Evolutionary conservation across 2,888 invertebrate species (phyloP), one percentile per base, ranked within the genome.

Genomic region (Syrista parreyssii): DNA sequence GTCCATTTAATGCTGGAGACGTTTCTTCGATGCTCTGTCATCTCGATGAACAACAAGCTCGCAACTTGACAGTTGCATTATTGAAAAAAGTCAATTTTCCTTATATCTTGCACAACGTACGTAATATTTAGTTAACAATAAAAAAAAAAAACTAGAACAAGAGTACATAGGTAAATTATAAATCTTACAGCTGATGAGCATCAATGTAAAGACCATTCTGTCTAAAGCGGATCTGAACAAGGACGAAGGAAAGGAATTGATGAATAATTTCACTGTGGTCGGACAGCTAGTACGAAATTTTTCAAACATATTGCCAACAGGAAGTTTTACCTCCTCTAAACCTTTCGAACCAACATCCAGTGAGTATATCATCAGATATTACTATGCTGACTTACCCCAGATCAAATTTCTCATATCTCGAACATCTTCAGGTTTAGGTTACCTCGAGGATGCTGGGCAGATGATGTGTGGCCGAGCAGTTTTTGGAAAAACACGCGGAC

Each of bases 381-480:
- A 55, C 55, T 55, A 9, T 55, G 23, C 55, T 23, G 15, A 55
- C 23, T 55, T 23, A 23, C 0, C 23, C 9, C 23, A 23, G 9
- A 9, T 55, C 2, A 9, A 55, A 55, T 23, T 23, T 23, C 2
- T 55, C 9, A 55, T 9, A 3, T 32, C 12, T 31, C 32, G 12
- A 12, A 15, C 23, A 31, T 31, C 12, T 31, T 33, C 86, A 93
- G 93, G 92, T 23, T 82, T 92, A 0, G 88, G 91, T 15, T 93
- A 94, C 84, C 91, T 95, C 78, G 91, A 93, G 0, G 93, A 93
- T 74, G 92, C 93, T 0, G 95, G 95, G 12, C 92, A 92, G 77
- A 90, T 95, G 90, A 80, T 95, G 35, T 95, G 95, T 79, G 95
- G 95, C 0, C 93, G 92, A 82, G 93, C 94, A 0, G 93, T 95